A percentile compares a stretch with the other conserved stretches of the same genome.
These are phyloP conservation scores for Pteria penguin DNA, from an alignment of 2,888 invertebrate species.

Conservation along the genomic window DNA sequence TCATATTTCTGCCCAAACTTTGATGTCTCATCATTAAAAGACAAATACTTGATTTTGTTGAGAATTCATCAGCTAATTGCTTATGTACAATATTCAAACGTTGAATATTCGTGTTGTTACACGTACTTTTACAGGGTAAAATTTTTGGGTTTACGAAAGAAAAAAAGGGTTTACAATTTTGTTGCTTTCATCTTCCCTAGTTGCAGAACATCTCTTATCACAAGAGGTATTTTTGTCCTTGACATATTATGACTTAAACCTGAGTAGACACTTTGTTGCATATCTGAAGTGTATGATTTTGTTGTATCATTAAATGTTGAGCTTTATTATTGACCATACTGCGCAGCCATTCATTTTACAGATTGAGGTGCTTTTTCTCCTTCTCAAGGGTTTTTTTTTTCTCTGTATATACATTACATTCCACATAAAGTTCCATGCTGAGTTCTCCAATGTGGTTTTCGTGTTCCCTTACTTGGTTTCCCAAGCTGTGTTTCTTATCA, in stretches of 20 bases:
- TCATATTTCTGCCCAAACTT: slow-evolving; percentile 44
- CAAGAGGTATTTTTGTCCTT: slow-evolving; percentile 33
- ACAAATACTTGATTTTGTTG: slow-evolving; percentile 30
- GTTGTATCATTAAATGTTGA: slow-evolving; percentile 32
- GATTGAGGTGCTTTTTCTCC: slow-evolving; percentile 27
- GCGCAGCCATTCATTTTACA: slow-evolving; percentile 38
- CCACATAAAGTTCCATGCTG: slow-evolving; percentile 17
- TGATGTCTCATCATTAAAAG: slow-evolving; percentile 49
- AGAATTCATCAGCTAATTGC: slow-evolving; percentile 44
- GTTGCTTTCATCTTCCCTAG: slow-evolving; percentile 38
- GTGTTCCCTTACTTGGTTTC: slow-evolving; percentile 17
- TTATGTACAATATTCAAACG: slow-evolving; percentile 42
- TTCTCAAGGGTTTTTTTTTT: slow-evolving; percentile 11
- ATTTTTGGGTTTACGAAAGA: no score
- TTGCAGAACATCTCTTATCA: slow-evolving; percentile 39
- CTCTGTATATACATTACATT: slow-evolving; percentile 18
- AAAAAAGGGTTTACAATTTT: no score
- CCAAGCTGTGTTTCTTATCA: slow-evolving; percentile 12
- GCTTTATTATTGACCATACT: slow-evolving; percentile 35
- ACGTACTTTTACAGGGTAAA: slow-evolving; percentile 42
- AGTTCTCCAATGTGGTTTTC: slow-evolving; percentile 23
- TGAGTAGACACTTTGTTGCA: slow-evolving; percentile 41
- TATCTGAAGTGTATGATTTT: slow-evolving; percentile 32
- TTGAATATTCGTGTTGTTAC: slow-evolving; percentile 43
- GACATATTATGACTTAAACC: slow-evolving; percentile 40